phyloP scores from a whole-genome alignment of 2,888 invertebrate genomes.

The Unio pictorum region DNA sequence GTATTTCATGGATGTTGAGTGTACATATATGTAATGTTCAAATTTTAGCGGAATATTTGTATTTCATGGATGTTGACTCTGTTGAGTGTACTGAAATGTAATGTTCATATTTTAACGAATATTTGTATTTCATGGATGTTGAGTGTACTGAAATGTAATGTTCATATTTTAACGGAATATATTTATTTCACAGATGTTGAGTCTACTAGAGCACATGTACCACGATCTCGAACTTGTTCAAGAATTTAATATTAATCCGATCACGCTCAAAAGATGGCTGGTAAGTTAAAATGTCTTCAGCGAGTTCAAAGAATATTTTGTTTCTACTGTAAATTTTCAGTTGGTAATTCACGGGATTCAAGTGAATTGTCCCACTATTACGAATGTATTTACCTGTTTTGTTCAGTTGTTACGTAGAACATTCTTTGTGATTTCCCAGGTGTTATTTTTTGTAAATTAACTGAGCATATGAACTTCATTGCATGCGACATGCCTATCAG shows the following conservation, averaged over 20 bases:
- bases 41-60: neutral
- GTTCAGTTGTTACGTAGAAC: no score
- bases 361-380: no score
- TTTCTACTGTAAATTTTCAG: neutral
- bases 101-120: neutral
- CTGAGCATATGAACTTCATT: no score
- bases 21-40: slow-evolving; percentile 35
- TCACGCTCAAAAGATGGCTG: slow-evolving; percentile 71
- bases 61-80: slow-evolving; percentile 64
- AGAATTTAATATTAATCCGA: slow-evolving; percentile 71
- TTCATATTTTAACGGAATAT: neutral
- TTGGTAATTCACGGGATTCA: no score
- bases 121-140: slow-evolving; percentile 65
- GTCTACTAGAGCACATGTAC: slow-evolving; percentile 71
- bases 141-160: slow-evolving; percentile 24
- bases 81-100: slow-evolving; percentile 48
- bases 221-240: slow-evolving; percentile 69
- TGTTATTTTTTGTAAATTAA: no score
- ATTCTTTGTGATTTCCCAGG: no score
- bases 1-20: slow-evolving; percentile 39
- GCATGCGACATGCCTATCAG: no score
- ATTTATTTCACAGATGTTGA: slow-evolving; percentile 66
- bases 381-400: no score
- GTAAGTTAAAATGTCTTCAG: slow-evolving; percentile 51
- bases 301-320: neutral